These are phyloP conservation scores for Calidris pugnax DNA, from an alignment of 2,113 vertebrate genomes.

Conservation along the genomic window DNA sequence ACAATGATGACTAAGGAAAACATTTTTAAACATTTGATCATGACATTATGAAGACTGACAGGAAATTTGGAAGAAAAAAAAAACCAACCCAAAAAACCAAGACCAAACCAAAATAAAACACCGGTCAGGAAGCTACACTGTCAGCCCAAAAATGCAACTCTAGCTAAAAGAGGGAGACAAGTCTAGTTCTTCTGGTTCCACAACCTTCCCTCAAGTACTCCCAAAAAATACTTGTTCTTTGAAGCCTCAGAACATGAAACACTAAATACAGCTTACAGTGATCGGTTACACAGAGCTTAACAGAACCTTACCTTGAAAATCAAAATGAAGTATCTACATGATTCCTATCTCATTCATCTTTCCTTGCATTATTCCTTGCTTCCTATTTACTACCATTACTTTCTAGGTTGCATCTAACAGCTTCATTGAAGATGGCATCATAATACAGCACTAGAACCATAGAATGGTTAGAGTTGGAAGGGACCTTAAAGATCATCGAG, in stretches of 20 bases:
- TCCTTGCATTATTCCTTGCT: not conserved
- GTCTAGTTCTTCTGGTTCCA: not conserved
- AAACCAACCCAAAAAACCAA: too few species aligned
- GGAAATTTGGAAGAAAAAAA: not conserved
- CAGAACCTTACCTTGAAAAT: not conserved
- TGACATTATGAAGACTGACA: not conserved
- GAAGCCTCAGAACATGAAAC: not conserved
- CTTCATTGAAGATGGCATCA: rapidly evolving
- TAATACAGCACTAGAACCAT: not conserved
- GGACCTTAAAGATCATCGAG: too few species aligned
- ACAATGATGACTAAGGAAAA: conserved; percentile 1
- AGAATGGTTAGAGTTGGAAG: too few species aligned
- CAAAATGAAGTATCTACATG: rapidly evolving
- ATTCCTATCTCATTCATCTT: not conserved
- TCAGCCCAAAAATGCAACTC: not conserved
- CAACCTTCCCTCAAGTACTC: not conserved
- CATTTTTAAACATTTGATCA: conserved; percentile 9
- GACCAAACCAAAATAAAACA: not conserved
- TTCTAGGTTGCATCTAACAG: not conserved
- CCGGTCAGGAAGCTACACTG: not conserved
- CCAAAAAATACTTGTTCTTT: not conserved
- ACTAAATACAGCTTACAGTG: not conserved
- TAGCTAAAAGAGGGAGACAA: not conserved
- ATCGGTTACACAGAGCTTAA: not conserved
- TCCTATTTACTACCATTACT: not conserved